Evolutionary conservation across 2,797 vertebrate species (phyloP).

Genomic region (Periparus ater): DNA sequence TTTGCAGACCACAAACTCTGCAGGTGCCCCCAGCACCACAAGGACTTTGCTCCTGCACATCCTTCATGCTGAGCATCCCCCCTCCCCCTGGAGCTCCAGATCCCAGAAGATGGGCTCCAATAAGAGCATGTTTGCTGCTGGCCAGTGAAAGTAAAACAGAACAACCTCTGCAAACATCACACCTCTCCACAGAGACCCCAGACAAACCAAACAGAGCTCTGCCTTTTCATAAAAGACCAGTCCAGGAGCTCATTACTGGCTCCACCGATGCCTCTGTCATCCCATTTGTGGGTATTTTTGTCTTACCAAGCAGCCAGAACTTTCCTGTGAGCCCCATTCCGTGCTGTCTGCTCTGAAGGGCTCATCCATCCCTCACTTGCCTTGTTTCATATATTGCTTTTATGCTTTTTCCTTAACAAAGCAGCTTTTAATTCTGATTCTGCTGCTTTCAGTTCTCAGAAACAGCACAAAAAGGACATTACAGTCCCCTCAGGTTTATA

Average conservation of each 20-base stretch:
- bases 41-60: background rate
- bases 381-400: background rate
- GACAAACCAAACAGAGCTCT: background rate
- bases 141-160: background rate
- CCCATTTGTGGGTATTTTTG: background rate
- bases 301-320: background rate
- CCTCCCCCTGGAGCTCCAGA: background rate
- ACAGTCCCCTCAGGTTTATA: background rate
- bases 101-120: background rate
- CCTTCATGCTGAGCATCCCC: background rate
- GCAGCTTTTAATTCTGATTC: background rate
- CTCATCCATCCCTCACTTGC: background rate
- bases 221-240: background rate
- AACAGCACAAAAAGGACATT: constrained; percentile 3
- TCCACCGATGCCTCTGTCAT: background rate
- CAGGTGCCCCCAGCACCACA: background rate
- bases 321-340: background rate
- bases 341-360: background rate
- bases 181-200: background rate
- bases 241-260: background rate
- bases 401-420: constrained; percentile 4
- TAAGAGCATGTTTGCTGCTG: background rate
- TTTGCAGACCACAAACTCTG: background rate
- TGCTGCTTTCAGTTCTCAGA: constrained; percentile 30
- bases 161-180: background rate